These are phyloP conservation scores for Ascidia mentula DNA, from an alignment of 23 tunicate species.

Conservation along the genomic window DNA sequence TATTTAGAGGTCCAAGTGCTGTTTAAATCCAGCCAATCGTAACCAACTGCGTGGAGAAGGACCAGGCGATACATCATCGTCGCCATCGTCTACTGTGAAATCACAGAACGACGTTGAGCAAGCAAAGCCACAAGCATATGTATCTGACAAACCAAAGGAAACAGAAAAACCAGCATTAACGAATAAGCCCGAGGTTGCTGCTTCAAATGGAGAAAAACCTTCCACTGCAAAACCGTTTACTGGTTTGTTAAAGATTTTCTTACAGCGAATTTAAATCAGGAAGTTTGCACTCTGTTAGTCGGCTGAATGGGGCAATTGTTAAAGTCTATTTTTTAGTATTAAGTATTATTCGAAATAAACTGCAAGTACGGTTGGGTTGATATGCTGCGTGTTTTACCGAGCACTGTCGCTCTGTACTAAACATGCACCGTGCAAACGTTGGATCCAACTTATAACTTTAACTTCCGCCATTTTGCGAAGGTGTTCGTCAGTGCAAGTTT, in stretches of 20 bases:
- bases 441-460: no score
- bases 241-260: constrained; percentile 19
- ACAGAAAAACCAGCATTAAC: constrained; percentile 10
- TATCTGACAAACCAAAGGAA: no score
- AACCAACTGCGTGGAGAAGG: constrained; percentile 30
- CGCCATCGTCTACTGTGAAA: neutral
- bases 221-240: constrained; percentile 33
- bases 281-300: neutral
- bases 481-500: constrained; percentile 68
- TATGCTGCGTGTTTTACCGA: no score
- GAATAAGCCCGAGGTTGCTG: constrained; percentile 1
- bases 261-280: neutral
- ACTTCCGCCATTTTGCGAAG: no score
- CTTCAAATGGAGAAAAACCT: neutral
- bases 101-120: neutral
- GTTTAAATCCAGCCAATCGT: constrained; percentile 57
- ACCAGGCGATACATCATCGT: neutral
- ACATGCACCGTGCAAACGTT: no score
- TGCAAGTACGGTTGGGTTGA: no score
- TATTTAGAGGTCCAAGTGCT: constrained; percentile 42
- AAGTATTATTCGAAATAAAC: no score
- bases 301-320: no score
- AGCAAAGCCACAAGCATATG: no score
- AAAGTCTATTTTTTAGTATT: no score
- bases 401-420: no score